Conservation (phyloP, 2,888 invertebrate genomes). For the Fabriciana adippe region DNA sequence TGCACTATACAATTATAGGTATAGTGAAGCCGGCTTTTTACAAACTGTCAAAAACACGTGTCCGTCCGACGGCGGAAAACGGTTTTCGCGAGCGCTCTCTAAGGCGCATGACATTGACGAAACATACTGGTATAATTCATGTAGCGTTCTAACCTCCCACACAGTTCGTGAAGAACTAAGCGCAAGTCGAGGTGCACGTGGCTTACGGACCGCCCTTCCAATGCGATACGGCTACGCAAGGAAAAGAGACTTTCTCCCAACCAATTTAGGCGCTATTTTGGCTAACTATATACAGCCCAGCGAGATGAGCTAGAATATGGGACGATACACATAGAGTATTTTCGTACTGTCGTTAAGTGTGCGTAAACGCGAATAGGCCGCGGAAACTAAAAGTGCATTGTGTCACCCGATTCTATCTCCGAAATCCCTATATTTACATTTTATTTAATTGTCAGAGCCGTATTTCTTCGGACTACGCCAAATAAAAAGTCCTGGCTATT, state of each 20-base stretch:
- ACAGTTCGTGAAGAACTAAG: slow-evolving; percentile 80
- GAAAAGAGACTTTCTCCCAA: slow-evolving; percentile 74
- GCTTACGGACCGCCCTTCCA: slow-evolving; percentile 79
- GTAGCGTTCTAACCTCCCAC: slow-evolving; percentile 80
- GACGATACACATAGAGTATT: slow-evolving; percentile 70
- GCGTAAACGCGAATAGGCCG: slow-evolving; percentile 58
- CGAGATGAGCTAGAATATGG: slow-evolving; percentile 75
- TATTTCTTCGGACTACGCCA: background rate
- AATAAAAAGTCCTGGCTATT: slow-evolving; percentile 51
- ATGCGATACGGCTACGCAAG: slow-evolving; percentile 63
- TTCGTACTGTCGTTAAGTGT: slow-evolving; percentile 70
- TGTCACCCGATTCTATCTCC: slow-evolving; percentile 48
- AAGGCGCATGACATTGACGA: slow-evolving; percentile 72
- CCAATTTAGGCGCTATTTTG: slow-evolving; percentile 66
- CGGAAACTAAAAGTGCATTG: slow-evolving; percentile 70
- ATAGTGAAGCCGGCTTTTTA: slow-evolving; percentile 53
- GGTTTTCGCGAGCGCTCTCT: slow-evolving; percentile 63
- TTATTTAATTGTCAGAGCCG: background rate
- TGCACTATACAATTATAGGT: slow-evolving; percentile 24
- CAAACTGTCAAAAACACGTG: slow-evolving; percentile 78
- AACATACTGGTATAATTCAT: slow-evolving; percentile 65
- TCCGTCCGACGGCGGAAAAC: slow-evolving; percentile 56
- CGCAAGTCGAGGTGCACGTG: slow-evolving; percentile 80
- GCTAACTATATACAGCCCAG: slow-evolving; percentile 50
- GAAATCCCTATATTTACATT: background rate